Evolutionary conservation across 64 coral and sea anemone species (phyloP), one percentile per base, ranked within the genome.

Genomic region (Stylophora pistillata): DNA sequence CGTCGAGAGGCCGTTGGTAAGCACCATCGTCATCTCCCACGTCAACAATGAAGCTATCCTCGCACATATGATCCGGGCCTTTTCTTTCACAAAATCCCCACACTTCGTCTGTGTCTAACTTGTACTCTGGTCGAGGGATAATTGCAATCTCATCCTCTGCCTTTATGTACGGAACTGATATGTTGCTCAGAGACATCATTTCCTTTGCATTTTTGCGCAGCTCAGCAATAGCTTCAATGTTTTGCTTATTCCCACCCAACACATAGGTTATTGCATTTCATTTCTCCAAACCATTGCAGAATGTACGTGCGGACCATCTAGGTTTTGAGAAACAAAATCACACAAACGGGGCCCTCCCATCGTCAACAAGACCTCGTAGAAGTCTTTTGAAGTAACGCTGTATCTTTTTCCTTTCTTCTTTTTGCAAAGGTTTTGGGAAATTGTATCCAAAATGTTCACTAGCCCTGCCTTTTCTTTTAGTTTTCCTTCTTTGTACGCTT

Each of bases 21-120:
- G 82, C 90, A 11, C 64, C 23, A 64, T 86, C 73, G 20, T 86
- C 90, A 37, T 91, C 27, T 11, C 90, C 90, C 0, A 91, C 73
- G 2, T 85, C 86, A n/a, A 86, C 81, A 53, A 91, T 15, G 27
- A 78, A 91, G 56, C 72, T 78, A 23, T 91, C 74, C 21, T 78
- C 53, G 11, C 82, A 91, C 20, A 91, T 53, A 64, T 91, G 82
- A 41, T 34, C 13, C 0, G 1, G 7, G 2, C 61, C 73, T 91
- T 91, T 60, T n/a, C 55, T 86, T 15, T 74, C 82, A 33, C 90
- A 91, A 61, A 91, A 91, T n/a, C 81, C 80, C 90, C 90, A 86
- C 14, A 91, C 82, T 54, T 91, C 90, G 47, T 91, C 90, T 20
- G 60, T 57, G 3, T 91, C 73, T 23, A 4, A 18, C 58, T 53